Base-by-base conservation (phyloP, 2,888 invertebrate species). In the Isotomurus palustris region DNA sequence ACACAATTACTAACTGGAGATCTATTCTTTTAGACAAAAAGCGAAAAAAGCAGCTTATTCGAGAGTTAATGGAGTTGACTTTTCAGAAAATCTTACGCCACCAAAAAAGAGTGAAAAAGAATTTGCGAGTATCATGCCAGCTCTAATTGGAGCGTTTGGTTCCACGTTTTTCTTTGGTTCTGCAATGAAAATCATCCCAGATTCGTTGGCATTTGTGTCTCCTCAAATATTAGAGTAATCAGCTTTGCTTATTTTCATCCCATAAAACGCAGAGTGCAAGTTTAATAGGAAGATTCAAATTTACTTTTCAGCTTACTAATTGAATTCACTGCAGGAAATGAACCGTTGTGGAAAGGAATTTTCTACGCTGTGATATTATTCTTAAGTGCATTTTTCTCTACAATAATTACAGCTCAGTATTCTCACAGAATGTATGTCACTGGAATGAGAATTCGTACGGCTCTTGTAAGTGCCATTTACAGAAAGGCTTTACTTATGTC, bases 161-260 rank as follows among this genome's bases (percentile, higher is more conserved):
- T 83, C 85, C 1, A 87, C 88, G 54, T 92, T 94, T 74, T 64
- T 93, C 2, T 85, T 91, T 71, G 92, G 94, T 14, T 81, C 90
- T 0, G 74, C 85, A 51, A 79, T 93, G 63, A 95, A 96, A 76
- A 75, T 94, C 0, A 72, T 85, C 38, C 87, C 91, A 72, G 95
- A 94, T 76, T 61, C 86, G 14, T 75, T 96, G 52, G 88, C 88
- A 64, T 97, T 97, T 76, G 81, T 87, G 36, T 91, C 90, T 71
- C 96, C 97, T 0, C 87, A 91, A 76, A 79, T 97, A 71, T 81
- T 93, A 60, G 84, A 83, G 91, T 91, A 78, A 83, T 51, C n/a
- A 10, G 14, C 29, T n/a, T n/a, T n/a, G n/a, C n/a, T n/a, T n/a
- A n/a, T n/a, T 12, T 8, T 54, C 58, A 51, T 59, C 19, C 47